Evolutionary conservation across 2,113 vertebrate genomes (phyloP), one percentile per base, ranked within the genome.

Genomic region (Xiphorhynchus elegans): DNA sequence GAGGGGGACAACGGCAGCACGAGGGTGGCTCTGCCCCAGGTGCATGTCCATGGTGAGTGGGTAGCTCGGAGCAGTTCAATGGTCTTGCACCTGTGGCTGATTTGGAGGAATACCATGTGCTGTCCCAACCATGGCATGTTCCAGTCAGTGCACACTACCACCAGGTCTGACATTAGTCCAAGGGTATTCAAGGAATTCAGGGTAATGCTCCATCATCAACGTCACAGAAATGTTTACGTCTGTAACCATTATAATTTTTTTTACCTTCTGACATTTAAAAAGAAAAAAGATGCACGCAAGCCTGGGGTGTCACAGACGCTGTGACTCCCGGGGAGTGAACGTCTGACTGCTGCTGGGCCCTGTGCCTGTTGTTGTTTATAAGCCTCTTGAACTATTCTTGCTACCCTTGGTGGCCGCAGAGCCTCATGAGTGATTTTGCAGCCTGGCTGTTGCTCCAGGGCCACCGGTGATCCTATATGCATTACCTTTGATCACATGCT

Each of bases 401-500:
- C 35, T 76, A 39, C 96, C 92, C 66, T 95, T 69, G 55, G 87
- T 90, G 85, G 86, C 70, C 15, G 33, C 5, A 3, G 85, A 89
- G 84, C 91, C 93, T 92, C 53, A 31, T 33, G 58, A 92, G 80
- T 55, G 67, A 39, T 73, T 77, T 91, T 95, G 86, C 50, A 84
- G 79, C 72, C 68, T 68, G 82, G 75, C 72, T 91, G 58, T 96
- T 70, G 47, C 90, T 92, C 81, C 20, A 1, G 88, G 93, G 78
- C 91, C 70, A 9, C 83, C 1, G 55, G 44, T 94, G 56, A 95
- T 94, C 90, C 90, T 72, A 39, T 96, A 86, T 90, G 93, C 5
- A 14, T 95, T 97, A 96, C 74, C 90, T 94, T 91, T 96, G 97
- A 96, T 90, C 96, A 94, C 84, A 91, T 97, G 96, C 97, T 96